A percentile compares a stretch with the other conserved stretches of the same genome.
phyloP scores from a whole-genome alignment of 2,797 vertebrate genomes.

The Alectoris magna region DNA sequence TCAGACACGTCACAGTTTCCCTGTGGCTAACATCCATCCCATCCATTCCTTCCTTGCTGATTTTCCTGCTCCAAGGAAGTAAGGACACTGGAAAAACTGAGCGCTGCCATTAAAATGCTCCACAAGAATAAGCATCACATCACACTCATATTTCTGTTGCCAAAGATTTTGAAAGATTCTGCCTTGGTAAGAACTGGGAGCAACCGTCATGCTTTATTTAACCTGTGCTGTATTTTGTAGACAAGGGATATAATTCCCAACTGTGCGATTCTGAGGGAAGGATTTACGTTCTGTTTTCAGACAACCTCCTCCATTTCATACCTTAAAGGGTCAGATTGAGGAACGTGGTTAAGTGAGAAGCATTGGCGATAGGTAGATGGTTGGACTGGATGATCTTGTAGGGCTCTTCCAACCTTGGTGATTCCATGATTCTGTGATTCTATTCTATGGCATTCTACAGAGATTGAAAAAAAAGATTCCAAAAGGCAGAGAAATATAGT shows the following conservation, averaged over 20 bases:
- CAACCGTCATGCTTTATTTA: background rate
- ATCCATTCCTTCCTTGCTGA: background rate
- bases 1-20: background rate
- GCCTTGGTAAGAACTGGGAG: background rate
- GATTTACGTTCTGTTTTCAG: background rate
- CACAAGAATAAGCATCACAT: background rate
- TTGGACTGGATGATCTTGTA: no score
- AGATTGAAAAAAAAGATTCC: background rate
- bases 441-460: background rate
- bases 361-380: no score
- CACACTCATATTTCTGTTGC: background rate
- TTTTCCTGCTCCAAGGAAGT: background rate
- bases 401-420: no score
- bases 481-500: background rate
- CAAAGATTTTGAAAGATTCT: slow-evolving; percentile 3
- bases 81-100: background rate
- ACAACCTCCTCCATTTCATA: background rate
- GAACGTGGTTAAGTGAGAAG: no score
- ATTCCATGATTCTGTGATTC: no score
- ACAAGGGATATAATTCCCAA: background rate
- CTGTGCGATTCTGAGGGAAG: background rate
- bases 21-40: background rate
- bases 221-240: background rate
- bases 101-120: background rate
- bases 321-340: background rate